Base-by-base conservation (phyloP, 2,113 vertebrate species). In the Anhinga rufa region DNA sequence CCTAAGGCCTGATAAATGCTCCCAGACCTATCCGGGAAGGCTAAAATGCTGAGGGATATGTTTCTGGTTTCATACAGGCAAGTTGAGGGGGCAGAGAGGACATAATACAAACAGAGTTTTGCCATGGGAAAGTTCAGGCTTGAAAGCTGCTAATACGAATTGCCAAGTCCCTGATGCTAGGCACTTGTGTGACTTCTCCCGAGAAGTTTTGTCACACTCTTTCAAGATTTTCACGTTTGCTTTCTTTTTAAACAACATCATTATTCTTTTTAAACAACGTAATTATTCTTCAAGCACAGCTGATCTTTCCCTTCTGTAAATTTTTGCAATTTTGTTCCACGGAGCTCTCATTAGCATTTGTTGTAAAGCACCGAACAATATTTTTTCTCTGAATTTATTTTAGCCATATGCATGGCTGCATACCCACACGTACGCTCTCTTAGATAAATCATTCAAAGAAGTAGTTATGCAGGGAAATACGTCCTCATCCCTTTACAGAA, bases 11-110 rank as follows among this genome's bases (percentile, higher is more conserved):
- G 25, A 25, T 6, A 19, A 38, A 8, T 26, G 4, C 55, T 68
- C 46, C 51, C 64, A 4, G 40, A 1, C 1, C 9, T 11, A 17
- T 0, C n/a, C 28, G 77, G 46, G 48, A 17, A 66, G 38, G 46
- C 10, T 9, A 1, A 12, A 57, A 6, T 1, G 7, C n/a, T 11
- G 19, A 2, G 11, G 74, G 42, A 25, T 2, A 1, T 4, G 1
- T 6, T 9, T 12, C 34, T 66, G 49, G 16, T 28, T 44, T 1
- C 8, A 11, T 3, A 1, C 9, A 55, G 58, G 71, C 14, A 29
- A 38, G 12, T 0, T 8, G 34, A 60, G 77, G 86, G 86, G 80
- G 36, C 72, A 49, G 64, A 10, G 32, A 34, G 66, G 60, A n/a
- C 3, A 2, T 2, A 16, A 32, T 3, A 1, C 6, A 1, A 32